These are phyloP conservation scores for Entomobrya multifasciata DNA, from an alignment of 2,888 invertebrate genomes.

Conservation along the genomic window DNA sequence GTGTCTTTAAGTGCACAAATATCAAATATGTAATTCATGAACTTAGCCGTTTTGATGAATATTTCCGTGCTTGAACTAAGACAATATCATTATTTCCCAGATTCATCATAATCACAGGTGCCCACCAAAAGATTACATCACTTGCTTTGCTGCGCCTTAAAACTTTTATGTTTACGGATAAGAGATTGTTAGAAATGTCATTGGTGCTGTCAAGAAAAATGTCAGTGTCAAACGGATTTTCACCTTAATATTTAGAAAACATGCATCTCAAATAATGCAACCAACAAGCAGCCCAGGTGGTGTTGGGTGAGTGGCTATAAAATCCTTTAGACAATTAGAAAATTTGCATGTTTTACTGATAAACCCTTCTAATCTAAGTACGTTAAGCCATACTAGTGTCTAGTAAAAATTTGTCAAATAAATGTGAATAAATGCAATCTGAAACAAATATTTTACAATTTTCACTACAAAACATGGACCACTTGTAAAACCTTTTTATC, in stretches of 20 bases:
- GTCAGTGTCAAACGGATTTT: background rate
- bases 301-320: conserved; percentile 6
- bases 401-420: no score
- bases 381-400: no score
- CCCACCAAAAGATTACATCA: background rate
- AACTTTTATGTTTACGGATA: background rate
- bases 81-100: no score
- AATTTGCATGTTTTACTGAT: background rate
- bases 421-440: no score
- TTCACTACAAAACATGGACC: conserved; percentile 7
- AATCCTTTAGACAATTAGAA: background rate
- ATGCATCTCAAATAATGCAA: background rate
- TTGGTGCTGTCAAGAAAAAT: conserved; percentile 6
- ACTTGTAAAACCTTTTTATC: conserved; percentile 14
- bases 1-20: background rate
- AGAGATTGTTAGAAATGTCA: conserved; percentile 11
- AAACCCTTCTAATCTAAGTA: no score
- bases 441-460: no score
- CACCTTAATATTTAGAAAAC: background rate
- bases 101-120: background rate
- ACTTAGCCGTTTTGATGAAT: background rate
- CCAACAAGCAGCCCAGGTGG: conserved; percentile 4
- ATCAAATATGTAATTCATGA: background rate
- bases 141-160: conserved; percentile 22
- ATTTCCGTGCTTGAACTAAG: conserved; percentile 8